Conservation (phyloP, 1,140 invertebrate genomes). For the Stratiolaelaps scimitus region DNA sequence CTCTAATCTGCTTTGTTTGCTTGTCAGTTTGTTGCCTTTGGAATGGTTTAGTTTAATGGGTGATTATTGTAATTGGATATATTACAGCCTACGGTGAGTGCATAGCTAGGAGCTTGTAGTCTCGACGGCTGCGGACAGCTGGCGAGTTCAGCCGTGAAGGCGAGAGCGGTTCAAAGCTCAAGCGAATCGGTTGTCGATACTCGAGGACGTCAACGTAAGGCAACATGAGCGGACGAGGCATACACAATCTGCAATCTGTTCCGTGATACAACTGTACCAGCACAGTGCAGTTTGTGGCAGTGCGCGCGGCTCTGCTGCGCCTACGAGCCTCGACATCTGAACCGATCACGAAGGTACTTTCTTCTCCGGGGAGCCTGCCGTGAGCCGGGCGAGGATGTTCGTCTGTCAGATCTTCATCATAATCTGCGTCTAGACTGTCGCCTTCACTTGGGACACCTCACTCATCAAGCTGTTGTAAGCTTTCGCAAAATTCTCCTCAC, state of each 20-base stretch:
- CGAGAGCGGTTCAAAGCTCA: no score
- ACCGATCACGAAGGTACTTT: conserved; percentile 17
- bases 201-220: background rate
- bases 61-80: no score
- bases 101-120: no score
- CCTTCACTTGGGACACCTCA: background rate
- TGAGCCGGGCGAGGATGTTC: conserved; percentile 14
- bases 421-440: background rate
- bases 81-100: no score
- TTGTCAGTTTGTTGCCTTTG: no score
- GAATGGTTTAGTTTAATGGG: no score
- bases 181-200: background rate
- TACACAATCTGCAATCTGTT: background rate
- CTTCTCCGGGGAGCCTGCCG: conserved; percentile 22
- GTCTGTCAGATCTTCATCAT: conserved; percentile 15
- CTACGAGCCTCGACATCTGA: background rate
- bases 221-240: background rate
- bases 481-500: background rate
- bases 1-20: no score
- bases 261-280: background rate
- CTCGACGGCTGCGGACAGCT: no score
- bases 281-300: background rate
- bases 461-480: background rate
- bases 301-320: background rate
- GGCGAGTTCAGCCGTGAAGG: no score